These are phyloP conservation scores for Drosophila murphyi DNA, from an alignment of 1,140 invertebrate genomes.

Conservation along the genomic window DNA sequence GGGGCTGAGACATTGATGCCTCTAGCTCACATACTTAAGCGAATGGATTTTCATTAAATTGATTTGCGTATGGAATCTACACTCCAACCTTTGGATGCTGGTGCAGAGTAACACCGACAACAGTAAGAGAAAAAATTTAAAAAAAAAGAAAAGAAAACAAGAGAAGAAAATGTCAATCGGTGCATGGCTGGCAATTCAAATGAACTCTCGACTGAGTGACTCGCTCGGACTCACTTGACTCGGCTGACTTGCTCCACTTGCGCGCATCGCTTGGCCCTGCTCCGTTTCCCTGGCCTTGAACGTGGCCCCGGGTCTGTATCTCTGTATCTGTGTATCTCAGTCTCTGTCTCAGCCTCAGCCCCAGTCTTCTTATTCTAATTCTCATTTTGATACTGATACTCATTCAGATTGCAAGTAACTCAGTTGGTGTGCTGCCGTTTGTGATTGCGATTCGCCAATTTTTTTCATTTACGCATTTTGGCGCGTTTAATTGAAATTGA, in stretches of 20 bases:
- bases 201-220: slow-evolving; percentile 5
- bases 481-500: slow-evolving; percentile 59
- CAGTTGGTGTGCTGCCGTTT: neutral
- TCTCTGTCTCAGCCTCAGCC: neutral
- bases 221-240: slow-evolving; percentile 35
- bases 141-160: neutral
- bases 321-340: neutral
- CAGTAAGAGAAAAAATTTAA: neutral
- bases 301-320: neutral
- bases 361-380: slow-evolving; percentile 10
- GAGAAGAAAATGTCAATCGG: slow-evolving; percentile 26
- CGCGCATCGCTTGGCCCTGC: slow-evolving; percentile 27
- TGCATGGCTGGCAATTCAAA: slow-evolving; percentile 32
- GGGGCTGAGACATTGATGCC: too few species aligned
- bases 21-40: too few species aligned
- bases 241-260: slow-evolving; percentile 32
- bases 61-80: too few species aligned
- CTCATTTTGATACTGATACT: slow-evolving; percentile 7
- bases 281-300: slow-evolving; percentile 45
- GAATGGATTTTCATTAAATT: too few species aligned
- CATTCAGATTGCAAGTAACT: slow-evolving; percentile 5
- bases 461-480: slow-evolving; percentile 37
- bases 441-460: slow-evolving; percentile 13
- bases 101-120: neutral
- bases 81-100: too few species aligned